Conservation (phyloP, 2,113 vertebrate genomes). For the Heliornis fulica region DNA sequence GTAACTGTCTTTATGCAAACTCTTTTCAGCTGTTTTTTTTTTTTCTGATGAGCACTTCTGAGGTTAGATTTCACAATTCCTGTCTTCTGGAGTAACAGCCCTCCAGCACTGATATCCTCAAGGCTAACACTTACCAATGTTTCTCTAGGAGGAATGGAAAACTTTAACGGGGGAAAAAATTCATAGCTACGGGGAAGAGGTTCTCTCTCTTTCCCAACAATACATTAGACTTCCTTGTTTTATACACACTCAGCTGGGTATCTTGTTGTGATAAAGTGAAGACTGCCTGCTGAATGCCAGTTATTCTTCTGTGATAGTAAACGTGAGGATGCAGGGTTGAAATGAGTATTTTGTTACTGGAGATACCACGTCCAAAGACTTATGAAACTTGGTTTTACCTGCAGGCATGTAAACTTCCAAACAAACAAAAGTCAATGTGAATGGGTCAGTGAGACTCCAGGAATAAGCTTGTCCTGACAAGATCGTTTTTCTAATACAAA, state of each 20-base stretch:
- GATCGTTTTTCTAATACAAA: background rate
- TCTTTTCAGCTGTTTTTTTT: background rate
- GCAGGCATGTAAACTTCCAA: background rate
- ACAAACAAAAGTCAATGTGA: background rate
- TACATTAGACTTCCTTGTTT: background rate
- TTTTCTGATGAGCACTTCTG: background rate
- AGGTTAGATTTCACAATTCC: background rate
- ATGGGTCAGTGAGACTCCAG: background rate
- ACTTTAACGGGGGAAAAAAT: background rate
- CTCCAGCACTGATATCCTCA: background rate
- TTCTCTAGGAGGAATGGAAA: background rate
- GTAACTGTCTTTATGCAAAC: conserved; percentile 8
- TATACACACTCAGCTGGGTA: background rate
- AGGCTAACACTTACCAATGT: background rate
- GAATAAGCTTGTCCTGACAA: background rate
- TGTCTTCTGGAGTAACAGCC: background rate
- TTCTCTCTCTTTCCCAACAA: background rate
- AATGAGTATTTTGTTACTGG: background rate
- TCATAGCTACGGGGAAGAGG: background rate
- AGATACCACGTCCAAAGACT: background rate
- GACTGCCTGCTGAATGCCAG: background rate
- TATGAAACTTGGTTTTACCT: background rate
- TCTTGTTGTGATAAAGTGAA: background rate
- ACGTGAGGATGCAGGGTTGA: background rate
- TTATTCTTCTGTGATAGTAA: background rate